Evolutionary conservation across 2,888 invertebrate species (phyloP).

Genomic region (Fissipunctia ypsillon): DNA sequence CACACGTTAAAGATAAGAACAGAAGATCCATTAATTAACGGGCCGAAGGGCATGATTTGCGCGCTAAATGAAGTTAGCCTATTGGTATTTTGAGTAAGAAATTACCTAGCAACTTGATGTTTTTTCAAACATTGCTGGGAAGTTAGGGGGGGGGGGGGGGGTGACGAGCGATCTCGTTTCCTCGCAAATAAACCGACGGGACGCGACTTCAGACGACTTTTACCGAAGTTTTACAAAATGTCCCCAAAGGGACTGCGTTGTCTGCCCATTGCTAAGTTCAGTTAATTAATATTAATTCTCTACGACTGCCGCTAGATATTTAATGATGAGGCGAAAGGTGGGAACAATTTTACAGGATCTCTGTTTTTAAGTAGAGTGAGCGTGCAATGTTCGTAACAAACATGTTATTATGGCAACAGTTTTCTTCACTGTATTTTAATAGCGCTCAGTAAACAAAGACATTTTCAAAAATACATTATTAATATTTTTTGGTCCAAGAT

Average conservation of each 20-base stretch:
- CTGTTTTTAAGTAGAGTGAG: conserved; percentile 21
- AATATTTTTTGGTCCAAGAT: background rate
- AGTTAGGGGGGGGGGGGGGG: conserved; percentile 35
- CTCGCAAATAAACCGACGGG: conserved; percentile 48
- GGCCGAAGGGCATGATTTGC: background rate
- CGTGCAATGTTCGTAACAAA: background rate
- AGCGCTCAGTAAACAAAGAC: background rate
- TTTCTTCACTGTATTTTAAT: background rate
- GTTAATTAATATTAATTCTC: conserved; percentile 64
- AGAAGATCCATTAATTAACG: conserved; percentile 38
- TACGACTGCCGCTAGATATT: conserved; percentile 52
- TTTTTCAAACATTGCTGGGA: conserved; percentile 42
- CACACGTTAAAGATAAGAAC: background rate
- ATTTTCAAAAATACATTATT: background rate
- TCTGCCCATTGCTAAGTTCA: conserved; percentile 22
- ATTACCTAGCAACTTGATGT: conserved; percentile 36
- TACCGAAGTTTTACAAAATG: conserved; percentile 52
- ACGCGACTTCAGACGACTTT: conserved; percentile 37
- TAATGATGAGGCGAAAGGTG: conserved; percentile 43
- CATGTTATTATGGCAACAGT: background rate
- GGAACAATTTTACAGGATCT: background rate
- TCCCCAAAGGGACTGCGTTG: conserved; percentile 33
- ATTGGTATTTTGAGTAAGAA: background rate
- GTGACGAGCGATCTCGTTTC: conserved; percentile 18
- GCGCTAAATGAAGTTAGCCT: background rate